Percentiles rank a stretch among this genome's conserved stretches.
Evolutionary conservation across 2,888 invertebrate genomes (phyloP).

Genomic region (Drosophila engyochracea): DNA sequence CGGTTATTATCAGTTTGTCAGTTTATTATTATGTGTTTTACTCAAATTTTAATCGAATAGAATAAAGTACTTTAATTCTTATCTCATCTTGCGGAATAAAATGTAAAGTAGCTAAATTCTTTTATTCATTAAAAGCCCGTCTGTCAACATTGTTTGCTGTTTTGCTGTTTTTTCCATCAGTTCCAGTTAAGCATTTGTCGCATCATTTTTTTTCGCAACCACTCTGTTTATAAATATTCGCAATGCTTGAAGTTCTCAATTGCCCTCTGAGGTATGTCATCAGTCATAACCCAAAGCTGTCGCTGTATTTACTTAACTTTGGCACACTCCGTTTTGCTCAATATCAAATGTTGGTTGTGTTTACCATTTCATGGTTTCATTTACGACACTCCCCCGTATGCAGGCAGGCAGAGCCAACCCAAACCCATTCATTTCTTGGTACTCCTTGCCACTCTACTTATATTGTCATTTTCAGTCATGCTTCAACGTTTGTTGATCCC

Average conservation of each 20-base stretch:
- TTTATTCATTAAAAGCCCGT: conserved; percentile 30
- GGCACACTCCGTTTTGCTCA: conserved; percentile 50
- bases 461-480: conserved; percentile 67
- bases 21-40: background rate
- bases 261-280: conserved; percentile 48
- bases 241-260: conserved; percentile 39
- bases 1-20: background rate
- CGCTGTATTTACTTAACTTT: conserved; percentile 60
- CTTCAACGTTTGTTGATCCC: conserved; percentile 62
- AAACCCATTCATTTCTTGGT: conserved; percentile 8
- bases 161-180: background rate
- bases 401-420: conserved; percentile 1
- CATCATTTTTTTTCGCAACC: conserved; percentile 9
- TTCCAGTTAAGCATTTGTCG: conserved; percentile 16
- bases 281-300: conserved; percentile 54
- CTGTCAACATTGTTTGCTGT: conserved; percentile 11
- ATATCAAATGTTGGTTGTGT: conserved; percentile 69
- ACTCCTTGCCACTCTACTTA: conserved; percentile 34
- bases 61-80: background rate
- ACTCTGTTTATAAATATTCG: conserved; percentile 5
- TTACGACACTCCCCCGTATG: conserved; percentile 41
- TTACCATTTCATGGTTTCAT: conserved; percentile 73
- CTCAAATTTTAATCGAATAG: background rate
- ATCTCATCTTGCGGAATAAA: background rate
- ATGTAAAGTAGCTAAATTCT: background rate